Conservation (phyloP, 2,888 invertebrate genomes). For the Himalopsyche kuldschensis region DNA sequence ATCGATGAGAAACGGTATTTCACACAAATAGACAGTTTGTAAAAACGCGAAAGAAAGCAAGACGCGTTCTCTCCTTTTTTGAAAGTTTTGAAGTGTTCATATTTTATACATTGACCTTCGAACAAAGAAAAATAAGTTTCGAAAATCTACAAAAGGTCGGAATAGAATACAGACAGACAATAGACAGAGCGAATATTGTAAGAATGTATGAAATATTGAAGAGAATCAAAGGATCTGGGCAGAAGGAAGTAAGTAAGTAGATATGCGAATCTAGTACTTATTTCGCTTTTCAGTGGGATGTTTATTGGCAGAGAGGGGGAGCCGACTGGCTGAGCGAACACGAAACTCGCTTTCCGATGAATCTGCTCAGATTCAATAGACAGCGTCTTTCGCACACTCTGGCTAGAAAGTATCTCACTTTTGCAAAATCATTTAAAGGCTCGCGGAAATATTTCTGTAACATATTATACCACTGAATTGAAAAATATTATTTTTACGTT, state of each 20-base stretch:
- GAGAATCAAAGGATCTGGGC: background rate
- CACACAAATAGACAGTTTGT: no score
- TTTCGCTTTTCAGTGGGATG: background rate
- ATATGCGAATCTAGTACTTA: background rate
- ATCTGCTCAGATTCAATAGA: background rate
- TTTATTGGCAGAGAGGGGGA: background rate
- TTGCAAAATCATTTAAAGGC: no score
- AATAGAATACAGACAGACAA: background rate
- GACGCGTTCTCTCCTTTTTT: no score
- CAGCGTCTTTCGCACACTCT: background rate
- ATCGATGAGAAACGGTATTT: no score
- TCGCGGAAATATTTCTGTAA: no score
- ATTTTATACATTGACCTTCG: background rate
- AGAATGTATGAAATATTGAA: background rate
- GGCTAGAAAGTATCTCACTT: background rate
- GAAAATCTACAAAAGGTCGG: background rate
- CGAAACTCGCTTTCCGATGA: background rate
- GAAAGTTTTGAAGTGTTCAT: no score
- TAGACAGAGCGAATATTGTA: background rate
- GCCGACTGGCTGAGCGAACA: background rate
- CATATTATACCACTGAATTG: no score
- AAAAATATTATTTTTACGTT: no score
- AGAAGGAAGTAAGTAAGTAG: background rate
- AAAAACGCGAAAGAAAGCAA: no score
- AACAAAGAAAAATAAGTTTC: background rate